Evolutionary conservation across 1,140 invertebrate genomes (phyloP).

Genomic region (Antheraea mylitta): DNA sequence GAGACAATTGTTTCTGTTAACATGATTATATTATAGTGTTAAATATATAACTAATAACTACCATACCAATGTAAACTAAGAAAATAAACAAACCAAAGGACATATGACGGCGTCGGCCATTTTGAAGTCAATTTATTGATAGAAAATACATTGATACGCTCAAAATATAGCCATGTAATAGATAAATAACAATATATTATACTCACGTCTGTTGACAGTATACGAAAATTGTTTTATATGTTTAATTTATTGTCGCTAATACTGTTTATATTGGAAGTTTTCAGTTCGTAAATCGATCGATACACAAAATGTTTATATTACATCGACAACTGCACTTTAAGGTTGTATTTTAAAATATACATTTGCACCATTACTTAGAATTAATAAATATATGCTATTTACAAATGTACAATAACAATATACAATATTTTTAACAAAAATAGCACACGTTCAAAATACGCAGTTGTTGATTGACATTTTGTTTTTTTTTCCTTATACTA

Average conservation of each 20-base stretch:
- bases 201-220: conserved; percentile 31
- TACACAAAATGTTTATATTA: conserved; percentile 14
- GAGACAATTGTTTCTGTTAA: neutral
- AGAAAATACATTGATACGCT: neutral
- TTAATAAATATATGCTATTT: conserved; percentile 26
- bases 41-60: neutral
- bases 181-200: conserved; percentile 10
- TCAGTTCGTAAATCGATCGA: conserved; percentile 22
- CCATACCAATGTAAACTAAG: neutral
- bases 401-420: conserved; percentile 39
- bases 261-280: conserved; percentile 22
- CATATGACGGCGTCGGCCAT: conserved; percentile 9
- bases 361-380: conserved; percentile 16
- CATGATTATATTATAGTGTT: neutral
- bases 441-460: conserved; percentile 17
- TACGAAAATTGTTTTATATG: neutral
- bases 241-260: conserved; percentile 8
- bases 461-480: conserved; percentile 18
- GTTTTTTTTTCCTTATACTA: neutral
- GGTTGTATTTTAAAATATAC: conserved; percentile 4
- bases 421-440: conserved; percentile 14
- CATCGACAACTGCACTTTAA: conserved; percentile 5
- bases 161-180: conserved; percentile 3
- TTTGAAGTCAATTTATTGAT: conserved; percentile 6
- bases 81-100: conserved; percentile 11